phyloP scores from a whole-genome alignment of 2,113 vertebrate species.

The Sorex fumeus region DNA sequence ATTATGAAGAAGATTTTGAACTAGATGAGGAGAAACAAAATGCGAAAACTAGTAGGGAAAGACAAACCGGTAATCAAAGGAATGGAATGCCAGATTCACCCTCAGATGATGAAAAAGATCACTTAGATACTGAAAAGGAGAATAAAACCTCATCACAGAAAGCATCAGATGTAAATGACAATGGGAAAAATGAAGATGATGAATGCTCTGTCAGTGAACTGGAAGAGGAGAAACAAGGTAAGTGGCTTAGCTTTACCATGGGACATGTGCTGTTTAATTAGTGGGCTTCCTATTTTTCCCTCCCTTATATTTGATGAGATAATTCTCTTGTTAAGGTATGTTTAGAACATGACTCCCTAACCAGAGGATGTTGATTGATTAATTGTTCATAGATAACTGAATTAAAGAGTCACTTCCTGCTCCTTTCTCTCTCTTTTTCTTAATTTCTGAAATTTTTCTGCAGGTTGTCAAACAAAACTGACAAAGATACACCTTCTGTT shows the following conservation, averaged over 20 bases:
- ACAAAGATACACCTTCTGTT: background rate
- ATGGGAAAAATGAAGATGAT: slow-evolving; percentile 73
- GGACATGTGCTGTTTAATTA: background rate
- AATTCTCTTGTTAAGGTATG: background rate
- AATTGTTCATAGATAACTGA: background rate
- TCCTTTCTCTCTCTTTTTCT: background rate
- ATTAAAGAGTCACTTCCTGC: background rate
- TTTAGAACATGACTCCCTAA: background rate
- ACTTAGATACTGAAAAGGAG: slow-evolving; percentile 74
- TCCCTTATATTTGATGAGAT: background rate
- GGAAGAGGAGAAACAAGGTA: slow-evolving; percentile 88
- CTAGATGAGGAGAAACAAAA: slow-evolving; percentile 90
- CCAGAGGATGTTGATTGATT: background rate
- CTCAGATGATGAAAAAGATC: slow-evolving; percentile 80
- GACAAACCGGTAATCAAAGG: slow-evolving; percentile 79
- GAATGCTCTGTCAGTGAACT: slow-evolving; percentile 84
- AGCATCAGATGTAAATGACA: slow-evolving; percentile 72
- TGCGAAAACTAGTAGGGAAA: slow-evolving; percentile 86
- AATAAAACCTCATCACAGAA: slow-evolving; percentile 70
- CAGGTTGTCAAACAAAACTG: background rate
- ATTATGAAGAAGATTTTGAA: slow-evolving; percentile 97
- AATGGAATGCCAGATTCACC: slow-evolving; percentile 85
- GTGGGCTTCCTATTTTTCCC: background rate
- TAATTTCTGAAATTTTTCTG: slow-evolving; percentile 13
- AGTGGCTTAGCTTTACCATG: slow-evolving; percentile 68